Evolutionary conservation across 2,797 vertebrate species (phyloP), one percentile per base, ranked within the genome.

Genomic region (Muscicapa striata): DNA sequence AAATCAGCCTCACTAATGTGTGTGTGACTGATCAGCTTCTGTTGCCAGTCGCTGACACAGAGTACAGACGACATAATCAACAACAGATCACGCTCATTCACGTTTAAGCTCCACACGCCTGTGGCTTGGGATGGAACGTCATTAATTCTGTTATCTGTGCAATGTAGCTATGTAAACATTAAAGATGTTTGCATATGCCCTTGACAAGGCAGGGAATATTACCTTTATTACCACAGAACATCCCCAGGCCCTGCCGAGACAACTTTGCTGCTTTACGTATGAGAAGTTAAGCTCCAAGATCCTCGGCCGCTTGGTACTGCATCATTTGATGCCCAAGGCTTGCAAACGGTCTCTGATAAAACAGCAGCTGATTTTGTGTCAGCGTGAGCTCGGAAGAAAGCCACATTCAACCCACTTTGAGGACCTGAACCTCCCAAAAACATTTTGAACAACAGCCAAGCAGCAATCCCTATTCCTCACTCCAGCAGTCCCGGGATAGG

Each of bases 301-400:
- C 9, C 68, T 27, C 43, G 57, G 0, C 32, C 23, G 15, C 22
- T 18, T 24, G 6, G 4, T 9, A 14, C 22, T 0, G 0, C 6
- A 23, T 5, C 13, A 12, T 9, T 24, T 5, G 34, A 74, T 5
- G 41, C 8, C 18, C 27, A 52, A 26, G n/a, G 70, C 59, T 5
- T 15, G 27, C 24, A 21, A 49, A 43, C 2, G 11, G 5, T 17
- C 13, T 22, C 26, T 46, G 22, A 4, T 6, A n/a, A 23, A 58
- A 32, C 9, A 69, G 15, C 46, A 24, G 23, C 54, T 15, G 20
- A 2, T 16, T 52, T 63, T 10, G 2, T 12, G 32, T 10, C 62
- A 40, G 41, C 2, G 5, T 19, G 49, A 72, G 26, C 26, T 29
- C 30, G 46, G 12, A 41, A 8, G 11, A 40, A 67, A 84, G 26